Evolutionary conservation across 2,888 invertebrate species (phyloP).

Genomic region (Caenorhabditis virilis): DNA sequence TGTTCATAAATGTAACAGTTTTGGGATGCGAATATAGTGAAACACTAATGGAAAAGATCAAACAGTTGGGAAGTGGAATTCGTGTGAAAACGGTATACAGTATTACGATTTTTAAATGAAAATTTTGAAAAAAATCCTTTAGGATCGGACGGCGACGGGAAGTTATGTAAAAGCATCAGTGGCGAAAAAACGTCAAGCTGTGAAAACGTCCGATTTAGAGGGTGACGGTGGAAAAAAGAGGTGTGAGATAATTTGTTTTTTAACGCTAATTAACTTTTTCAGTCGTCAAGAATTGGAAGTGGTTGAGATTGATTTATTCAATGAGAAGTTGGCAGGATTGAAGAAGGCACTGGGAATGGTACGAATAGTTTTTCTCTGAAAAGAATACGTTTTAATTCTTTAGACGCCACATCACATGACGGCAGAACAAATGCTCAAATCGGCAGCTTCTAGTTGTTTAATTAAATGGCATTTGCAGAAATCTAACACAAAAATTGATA

Average conservation of each 20-base stretch:
- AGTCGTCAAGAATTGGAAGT: conserved; percentile 1
- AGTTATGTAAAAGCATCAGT: conserved; percentile 34
- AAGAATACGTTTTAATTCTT: not conserved
- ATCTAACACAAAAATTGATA: conserved; percentile 20
- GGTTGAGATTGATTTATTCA: conserved; percentile 10
- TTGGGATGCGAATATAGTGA: conserved; percentile 48
- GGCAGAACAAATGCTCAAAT: conserved; percentile 34
- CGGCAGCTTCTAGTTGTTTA: conserved; percentile 14
- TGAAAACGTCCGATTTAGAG: conserved; percentile 25
- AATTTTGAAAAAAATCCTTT: conserved; percentile 1
- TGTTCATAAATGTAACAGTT: conserved; percentile 48
- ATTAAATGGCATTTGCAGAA: conserved; percentile 21
- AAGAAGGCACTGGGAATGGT: conserved; percentile 16
- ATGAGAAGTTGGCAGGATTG: conserved; percentile 13
- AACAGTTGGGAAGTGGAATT: conserved; percentile 42
- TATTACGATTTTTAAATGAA: not conserved
- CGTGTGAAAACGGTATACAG: conserved; percentile 17
- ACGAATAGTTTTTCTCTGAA: not conserved
- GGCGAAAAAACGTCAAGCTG: conserved; percentile 32
- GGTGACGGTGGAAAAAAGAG: not conserved
- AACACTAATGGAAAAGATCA: conserved; percentile 38
- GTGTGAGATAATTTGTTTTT: not conserved
- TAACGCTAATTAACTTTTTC: not conserved
- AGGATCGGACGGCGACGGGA: conserved; percentile 31
- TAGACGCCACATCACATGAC: conserved; percentile 28